phyloP scores from a whole-genome alignment of 92 coral and sea anemone species.

The Porites cylindrica region DNA sequence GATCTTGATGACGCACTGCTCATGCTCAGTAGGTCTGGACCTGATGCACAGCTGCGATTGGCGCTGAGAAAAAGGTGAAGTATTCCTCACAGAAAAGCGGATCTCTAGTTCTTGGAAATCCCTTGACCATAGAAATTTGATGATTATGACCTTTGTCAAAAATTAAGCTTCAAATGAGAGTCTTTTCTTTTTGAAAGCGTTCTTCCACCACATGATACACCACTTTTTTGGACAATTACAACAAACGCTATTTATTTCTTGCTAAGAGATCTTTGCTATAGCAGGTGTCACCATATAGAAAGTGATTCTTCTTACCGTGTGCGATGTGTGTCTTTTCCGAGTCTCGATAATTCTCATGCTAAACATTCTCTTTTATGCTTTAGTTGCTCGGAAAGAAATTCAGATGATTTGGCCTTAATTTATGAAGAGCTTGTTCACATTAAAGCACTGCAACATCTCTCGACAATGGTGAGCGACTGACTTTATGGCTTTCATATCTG shows the following conservation, averaged over 20 bases:
- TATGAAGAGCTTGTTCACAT: constrained; percentile 84
- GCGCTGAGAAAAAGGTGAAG: constrained; percentile 80
- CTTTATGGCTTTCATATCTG: background rate
- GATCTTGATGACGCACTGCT: constrained; percentile 75
- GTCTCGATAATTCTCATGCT: background rate
- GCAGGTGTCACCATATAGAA: too few relatives aligned
- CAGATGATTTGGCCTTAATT: constrained; percentile 77
- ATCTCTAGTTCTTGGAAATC: too few relatives aligned
- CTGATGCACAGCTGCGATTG: constrained; percentile 90
- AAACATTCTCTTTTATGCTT: background rate
- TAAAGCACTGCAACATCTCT: constrained; percentile 77
- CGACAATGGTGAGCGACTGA: constrained; percentile 65
- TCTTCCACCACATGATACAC: too few relatives aligned
- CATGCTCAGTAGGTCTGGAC: constrained; percentile 78
- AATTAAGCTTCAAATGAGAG: too few relatives aligned
- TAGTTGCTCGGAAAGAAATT: constrained; percentile 68
- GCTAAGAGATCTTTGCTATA: too few relatives aligned
- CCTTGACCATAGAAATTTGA: too few relatives aligned
- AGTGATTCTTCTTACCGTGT: background rate
- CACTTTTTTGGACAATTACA: too few relatives aligned
- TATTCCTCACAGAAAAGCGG: too few relatives aligned
- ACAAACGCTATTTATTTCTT: too few relatives aligned
- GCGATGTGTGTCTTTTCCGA: background rate
- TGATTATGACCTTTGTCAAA: too few relatives aligned
- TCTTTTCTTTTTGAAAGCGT: background rate